These are phyloP conservation scores for Bettongia penicillata DNA, from an alignment of 2,113 vertebrate genomes.

Conservation along the genomic window DNA sequence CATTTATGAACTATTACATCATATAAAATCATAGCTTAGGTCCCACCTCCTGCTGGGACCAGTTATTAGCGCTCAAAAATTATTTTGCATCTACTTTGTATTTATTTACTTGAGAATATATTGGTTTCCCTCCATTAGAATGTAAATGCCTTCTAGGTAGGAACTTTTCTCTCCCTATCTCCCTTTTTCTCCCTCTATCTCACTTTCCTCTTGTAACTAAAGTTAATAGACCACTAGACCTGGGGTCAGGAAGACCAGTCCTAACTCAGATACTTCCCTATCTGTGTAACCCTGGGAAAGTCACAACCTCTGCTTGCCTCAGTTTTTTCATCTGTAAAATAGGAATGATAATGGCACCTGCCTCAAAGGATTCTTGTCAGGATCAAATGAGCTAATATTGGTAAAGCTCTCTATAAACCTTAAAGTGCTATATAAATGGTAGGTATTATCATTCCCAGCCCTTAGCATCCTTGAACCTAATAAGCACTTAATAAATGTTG, in stretches of 20 bases:
- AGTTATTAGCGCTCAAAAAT: background rate
- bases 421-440: background rate
- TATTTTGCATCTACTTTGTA: background rate
- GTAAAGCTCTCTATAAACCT: background rate
- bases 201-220: background rate
- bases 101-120: background rate
- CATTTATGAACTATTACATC: too few relatives aligned
- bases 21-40: background rate
- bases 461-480: background rate
- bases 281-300: background rate
- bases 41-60: background rate
- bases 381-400: background rate
- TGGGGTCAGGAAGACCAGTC: background rate
- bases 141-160: background rate
- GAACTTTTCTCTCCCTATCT: background rate
- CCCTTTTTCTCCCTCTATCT: background rate
- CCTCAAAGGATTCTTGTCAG: background rate
- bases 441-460: background rate
- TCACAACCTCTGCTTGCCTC: background rate
- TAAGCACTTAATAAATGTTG: background rate
- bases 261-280: background rate
- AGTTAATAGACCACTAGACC: too few relatives aligned
- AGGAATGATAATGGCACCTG: background rate
- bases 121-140: background rate
- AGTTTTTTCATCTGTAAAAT: background rate